Evolutionary conservation across 2,797 vertebrate species (phyloP), one percentile per base, ranked within the genome.

Genomic region (Sus cebifrons): DNA sequence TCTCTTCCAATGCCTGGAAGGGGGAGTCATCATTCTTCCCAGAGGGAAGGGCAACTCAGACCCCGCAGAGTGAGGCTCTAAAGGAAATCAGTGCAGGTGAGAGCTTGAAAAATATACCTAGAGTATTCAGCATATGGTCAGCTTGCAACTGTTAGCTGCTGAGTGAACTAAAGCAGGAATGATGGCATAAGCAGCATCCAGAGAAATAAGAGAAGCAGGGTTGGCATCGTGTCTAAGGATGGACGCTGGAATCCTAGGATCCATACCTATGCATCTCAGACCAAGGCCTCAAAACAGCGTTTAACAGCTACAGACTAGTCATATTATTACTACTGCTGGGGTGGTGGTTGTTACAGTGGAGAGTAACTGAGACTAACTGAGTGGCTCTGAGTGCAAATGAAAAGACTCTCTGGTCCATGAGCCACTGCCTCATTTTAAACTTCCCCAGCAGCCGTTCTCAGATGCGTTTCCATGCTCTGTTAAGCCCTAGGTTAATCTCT

Each of bases 291-390:
- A 29, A 78, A 36, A 5, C 0, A 44, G 68, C 3, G 18, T 21
- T 58, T 25, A 14, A 20, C 32, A 64, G 14, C 18, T 3, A 27
- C 0, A 10, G 62, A n/a, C 15, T 0, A 2, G 25, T 1, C 1
- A 8, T 13, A 3, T 7, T 44, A 8, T 27, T 36, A 20, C 23
- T 2, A 0, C 21, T 11, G 0, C 11, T 9, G 1, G 21, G 6
- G 13, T 9, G 9, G 14, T 21, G 60, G 13, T 5, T 7, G n/a
- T 2, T 32, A 11, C 0, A 40, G 20, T 5, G 14, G 54, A 70
- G 58, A n/a, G 21, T 27, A 14, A 12, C 8, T 17, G 68, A 14
- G 14, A 1, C 16, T 29, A 36, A 14, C 12, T 36, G 13, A 52
- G 52, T 14, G 27, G 32, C 44, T 49, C 74, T 74, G 70, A 32